These are phyloP conservation scores for Nesometra sesokonis DNA, from an alignment of 35 echinoderm and acorn worm genomes.

Conservation along the genomic window DNA sequence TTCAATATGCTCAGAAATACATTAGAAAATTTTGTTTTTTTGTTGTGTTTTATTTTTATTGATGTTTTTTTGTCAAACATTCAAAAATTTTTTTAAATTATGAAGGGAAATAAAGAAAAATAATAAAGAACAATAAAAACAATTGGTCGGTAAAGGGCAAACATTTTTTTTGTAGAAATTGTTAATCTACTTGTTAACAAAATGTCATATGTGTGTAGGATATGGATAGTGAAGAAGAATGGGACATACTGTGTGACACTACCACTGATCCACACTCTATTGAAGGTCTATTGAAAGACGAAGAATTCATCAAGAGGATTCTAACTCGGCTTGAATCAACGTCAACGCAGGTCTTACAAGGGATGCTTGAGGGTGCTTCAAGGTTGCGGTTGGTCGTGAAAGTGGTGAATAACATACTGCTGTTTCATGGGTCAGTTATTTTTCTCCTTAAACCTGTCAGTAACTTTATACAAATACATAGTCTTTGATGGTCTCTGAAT, in stretches of 20 bases:
- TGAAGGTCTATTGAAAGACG: conserved; percentile 37
- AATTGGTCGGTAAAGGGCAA: no score
- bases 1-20: no score
- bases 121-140: no score
- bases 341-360: conserved; percentile 53
- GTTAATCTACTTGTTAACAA: no score
- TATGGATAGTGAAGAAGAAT: conserved; percentile 93
- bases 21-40: no score
- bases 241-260: conserved; percentile 92
- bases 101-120: no score
- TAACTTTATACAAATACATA: no score
- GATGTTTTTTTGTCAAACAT: no score
- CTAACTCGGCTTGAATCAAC: conserved; percentile 46
- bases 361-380: conserved; percentile 97
- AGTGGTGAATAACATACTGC: conserved; percentile 65
- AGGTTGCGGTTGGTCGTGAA: conserved; percentile 50
- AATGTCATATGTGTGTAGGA: no score
- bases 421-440: conserved; percentile 55
- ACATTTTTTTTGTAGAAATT: no score
- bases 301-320: conserved; percentile 35
- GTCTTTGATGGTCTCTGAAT: neutral
- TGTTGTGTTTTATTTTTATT: no score
- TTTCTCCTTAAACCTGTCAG: neutral
- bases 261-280: conserved; percentile 52
- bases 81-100: no score